Percentiles rank a stretch among this genome's conserved stretches.
Conservation (phyloP, 2,888 invertebrate genomes). For the Xanthorhoe designata region DNA sequence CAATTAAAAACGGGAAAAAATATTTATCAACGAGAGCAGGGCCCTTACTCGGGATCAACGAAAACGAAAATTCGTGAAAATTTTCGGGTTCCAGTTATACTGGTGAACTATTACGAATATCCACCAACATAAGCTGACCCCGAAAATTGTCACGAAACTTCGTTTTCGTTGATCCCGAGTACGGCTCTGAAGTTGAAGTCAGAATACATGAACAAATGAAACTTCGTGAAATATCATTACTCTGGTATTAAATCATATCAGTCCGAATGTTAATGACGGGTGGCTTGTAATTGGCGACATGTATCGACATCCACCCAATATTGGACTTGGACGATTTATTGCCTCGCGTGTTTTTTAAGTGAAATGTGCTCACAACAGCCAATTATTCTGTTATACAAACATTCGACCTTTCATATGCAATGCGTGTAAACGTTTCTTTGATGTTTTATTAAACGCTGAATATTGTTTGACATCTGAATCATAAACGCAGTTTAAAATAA, state of each 20-base stretch:
- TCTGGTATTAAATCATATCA: conserved; percentile 31
- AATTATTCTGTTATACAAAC: neutral
- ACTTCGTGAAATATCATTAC: conserved; percentile 28
- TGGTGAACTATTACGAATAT: too few species aligned
- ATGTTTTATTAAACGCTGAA: neutral
- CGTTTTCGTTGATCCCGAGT: too few species aligned
- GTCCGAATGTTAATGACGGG: conserved; percentile 29
- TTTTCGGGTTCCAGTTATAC: too few species aligned
- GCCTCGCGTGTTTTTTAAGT: conserved; percentile 17
- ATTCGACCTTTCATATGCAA: neutral
- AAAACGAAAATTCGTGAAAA: too few species aligned
- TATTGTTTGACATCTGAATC: neutral
- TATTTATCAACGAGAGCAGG: too few species aligned
- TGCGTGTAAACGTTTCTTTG: neutral
- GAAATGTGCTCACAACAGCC: conserved; percentile 2
- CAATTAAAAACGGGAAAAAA: too few species aligned
- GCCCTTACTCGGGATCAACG: too few species aligned
- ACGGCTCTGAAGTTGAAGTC: too few species aligned
- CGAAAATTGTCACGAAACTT: too few species aligned
- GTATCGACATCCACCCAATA: conserved; percentile 36
- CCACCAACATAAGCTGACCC: too few species aligned
- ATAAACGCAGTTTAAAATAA: neutral
- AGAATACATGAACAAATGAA: conserved; percentile 10
- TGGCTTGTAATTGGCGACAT: conserved; percentile 36
- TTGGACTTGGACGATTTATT: conserved; percentile 27